phyloP scores from a whole-genome alignment of 2,797 vertebrate genomes.

The Neosilurus hyrtlii region DNA sequence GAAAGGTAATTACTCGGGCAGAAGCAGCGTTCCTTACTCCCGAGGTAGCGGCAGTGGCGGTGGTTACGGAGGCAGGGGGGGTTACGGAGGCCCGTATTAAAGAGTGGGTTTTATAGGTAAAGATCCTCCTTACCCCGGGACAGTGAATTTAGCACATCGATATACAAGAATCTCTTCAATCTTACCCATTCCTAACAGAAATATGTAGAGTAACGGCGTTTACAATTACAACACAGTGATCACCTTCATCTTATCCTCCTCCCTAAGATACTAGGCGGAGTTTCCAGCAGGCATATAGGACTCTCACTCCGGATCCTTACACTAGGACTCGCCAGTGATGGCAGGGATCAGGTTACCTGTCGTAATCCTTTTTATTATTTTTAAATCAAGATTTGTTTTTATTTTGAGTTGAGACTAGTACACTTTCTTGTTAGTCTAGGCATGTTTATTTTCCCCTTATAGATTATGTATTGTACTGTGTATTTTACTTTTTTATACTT shows the following conservation, averaged over 20 bases:
- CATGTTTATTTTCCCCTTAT: conserved; percentile 53
- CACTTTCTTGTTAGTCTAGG: conserved; percentile 59
- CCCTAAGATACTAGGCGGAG: conserved; percentile 51
- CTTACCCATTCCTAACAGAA: conserved; percentile 49
- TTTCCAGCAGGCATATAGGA: conserved; percentile 53
- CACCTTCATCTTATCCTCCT: conserved; percentile 46
- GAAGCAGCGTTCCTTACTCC: conserved; percentile 88
- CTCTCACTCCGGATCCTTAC: conserved; percentile 56
- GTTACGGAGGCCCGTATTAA: conserved; percentile 80
- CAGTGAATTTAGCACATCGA: conserved; percentile 47
- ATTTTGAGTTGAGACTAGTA: conserved; percentile 56
- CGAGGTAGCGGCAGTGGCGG: conserved; percentile 65
- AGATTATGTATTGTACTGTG: conserved; percentile 62
- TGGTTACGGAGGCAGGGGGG: conserved; percentile 77
- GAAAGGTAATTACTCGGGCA: conserved; percentile 79
- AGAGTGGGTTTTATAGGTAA: conserved; percentile 40
- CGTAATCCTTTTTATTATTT: conserved; percentile 26
- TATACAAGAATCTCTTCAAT: conserved; percentile 48
- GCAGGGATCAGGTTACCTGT: conserved; percentile 44
- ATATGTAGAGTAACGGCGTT: conserved; percentile 52
- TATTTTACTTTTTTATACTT: conserved; percentile 53
- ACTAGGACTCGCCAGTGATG: conserved; percentile 49
- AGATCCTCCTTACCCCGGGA: conserved; percentile 58
- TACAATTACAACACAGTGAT: conserved; percentile 43
- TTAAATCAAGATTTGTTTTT: conserved; percentile 34